Base-by-base conservation (phyloP, 2,888 invertebrate genomes). In the Synergus itoensis region DNA sequence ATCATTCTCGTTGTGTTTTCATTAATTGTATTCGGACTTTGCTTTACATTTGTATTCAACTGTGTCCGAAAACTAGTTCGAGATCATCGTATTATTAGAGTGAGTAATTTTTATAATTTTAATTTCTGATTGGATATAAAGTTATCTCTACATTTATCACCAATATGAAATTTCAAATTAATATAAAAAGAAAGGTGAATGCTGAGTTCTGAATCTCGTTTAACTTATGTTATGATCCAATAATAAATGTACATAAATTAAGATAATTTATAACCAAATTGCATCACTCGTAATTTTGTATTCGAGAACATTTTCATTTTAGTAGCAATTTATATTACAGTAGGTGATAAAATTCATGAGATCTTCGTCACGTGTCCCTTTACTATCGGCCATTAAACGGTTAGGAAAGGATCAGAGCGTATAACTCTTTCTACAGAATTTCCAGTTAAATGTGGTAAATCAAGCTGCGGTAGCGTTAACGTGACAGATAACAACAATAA, bases 1-100 rank as follows among this genome's bases (percentile, higher is more conserved):
- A 96, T 97, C 88, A 98, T 98, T 84, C 94, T 98, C 90, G 95
- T 97, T 43, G 96, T 98, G 80, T 98, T 98, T 92, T 96, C 96
- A 36, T 93, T 97, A 79, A 97, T 98, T 83, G 94, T 98, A 77
- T 95, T 96, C 63, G 97, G 97, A 43, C 97, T 98, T 96, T 96
- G 96, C 89, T 95, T 96, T 90, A 96, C 97, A 63, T 97, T 98
- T 92, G 94, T 98, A 83, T 97, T 97, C 93, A 98, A 97, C 90
- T 98, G 98, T 92, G 94, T 96, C 84, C 94, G 96, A 86, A 98
- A 98, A 91, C 94, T 98, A 60, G 95, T 97, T 88, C 95, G 96
- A 90, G 98, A 98, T 93, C 97, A 97, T 89, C 95, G 96, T 88
- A 96, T 97, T 87, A 97, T 97, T 88, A 96, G 96, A 95, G 97